These are phyloP conservation scores for Umimayanthus chanpuru DNA, from an alignment of 92 coral and sea anemone species.

Conservation along the genomic window DNA sequence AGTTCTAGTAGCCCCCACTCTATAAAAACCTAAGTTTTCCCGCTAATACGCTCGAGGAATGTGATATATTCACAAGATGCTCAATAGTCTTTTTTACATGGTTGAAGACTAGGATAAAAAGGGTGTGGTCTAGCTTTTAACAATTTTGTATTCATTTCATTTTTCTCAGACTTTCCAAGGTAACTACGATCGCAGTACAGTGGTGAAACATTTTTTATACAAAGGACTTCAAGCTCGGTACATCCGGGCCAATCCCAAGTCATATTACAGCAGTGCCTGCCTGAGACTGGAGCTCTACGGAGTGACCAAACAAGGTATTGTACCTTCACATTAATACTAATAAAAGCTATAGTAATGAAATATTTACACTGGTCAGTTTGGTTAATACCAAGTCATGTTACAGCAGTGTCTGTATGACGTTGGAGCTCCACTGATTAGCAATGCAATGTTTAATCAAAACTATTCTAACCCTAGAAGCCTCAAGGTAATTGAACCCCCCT, in stretches of 20 bases:
- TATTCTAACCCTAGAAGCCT: too few relatives aligned
- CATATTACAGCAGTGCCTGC: slow-evolving; percentile 11
- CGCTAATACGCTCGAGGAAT: too few relatives aligned
- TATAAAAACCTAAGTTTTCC: too few relatives aligned
- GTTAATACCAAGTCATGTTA: slow-evolving; percentile 10
- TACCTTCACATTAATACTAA: too few relatives aligned
- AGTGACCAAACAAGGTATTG: neutral
- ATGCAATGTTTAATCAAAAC: neutral
- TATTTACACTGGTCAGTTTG: too few relatives aligned
- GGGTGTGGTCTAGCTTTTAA: too few relatives aligned
- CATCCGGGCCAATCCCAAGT: slow-evolving; percentile 15
- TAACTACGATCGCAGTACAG: slow-evolving; percentile 29
- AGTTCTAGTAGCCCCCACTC: too few relatives aligned
- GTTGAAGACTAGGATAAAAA: too few relatives aligned
- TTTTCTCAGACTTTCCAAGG: slow-evolving; percentile 29
- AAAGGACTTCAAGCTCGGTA: slow-evolving; percentile 7
- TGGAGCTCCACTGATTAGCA: slow-evolving; percentile 26
- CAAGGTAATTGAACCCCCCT: too few relatives aligned
- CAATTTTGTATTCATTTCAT: neutral
- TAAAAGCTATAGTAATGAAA: too few relatives aligned
- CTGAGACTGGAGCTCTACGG: slow-evolving; percentile 43
- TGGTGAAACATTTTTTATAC: slow-evolving; percentile 30
- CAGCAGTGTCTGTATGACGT: slow-evolving; percentile 17
- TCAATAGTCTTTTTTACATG: too few relatives aligned
- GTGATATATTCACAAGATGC: too few relatives aligned